Base-by-base conservation (phyloP, 1,140 invertebrate genomes). In the Leptinotarsa lineolata region DNA sequence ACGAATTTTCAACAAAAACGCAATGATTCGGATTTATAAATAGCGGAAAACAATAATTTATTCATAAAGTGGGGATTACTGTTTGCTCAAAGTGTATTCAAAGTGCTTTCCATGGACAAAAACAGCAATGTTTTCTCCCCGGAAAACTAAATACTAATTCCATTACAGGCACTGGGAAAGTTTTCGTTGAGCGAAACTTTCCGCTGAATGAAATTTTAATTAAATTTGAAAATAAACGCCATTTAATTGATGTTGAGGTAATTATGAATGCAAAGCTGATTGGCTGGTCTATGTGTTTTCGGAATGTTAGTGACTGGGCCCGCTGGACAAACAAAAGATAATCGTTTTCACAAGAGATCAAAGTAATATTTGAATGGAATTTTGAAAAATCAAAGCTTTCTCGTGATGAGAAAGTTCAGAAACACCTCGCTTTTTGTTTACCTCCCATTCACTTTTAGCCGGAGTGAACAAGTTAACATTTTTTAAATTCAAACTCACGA, bases 221-320 rank as follows among this genome's bases (percentile, higher is more conserved):
- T 30, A 44, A 66, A 66, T 39, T 66, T 39, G n/a, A n/a, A 44
- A 44, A 66, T 66, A 20, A 66, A 44, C 30, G 64, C 15, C 22
- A 66, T 66, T 66, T 66, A 66, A 66, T 66, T 39, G 64, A 66
- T 66, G 64, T 66, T n/a, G 61, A 60, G 30, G 64, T 66, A 66
- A 66, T 66, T 39, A 66, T 16, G 30, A 64, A 30, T 66, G n/a
- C 30, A 44, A 44, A 44, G 64, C 64, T 15, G 22, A 66, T 44
- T 66, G 30, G 48, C 48, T 3, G 48, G 16, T 64, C 2, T 21
- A 0, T 22, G 8, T 63, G 20, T 63, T 63, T 63, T 63, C 58
- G 58, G 15, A 60, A 60, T 60, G 13, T 60, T 11, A 18, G n/a
- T 60, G n/a, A 18, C 21, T 13, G 58, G n/a, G 16, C 2, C 8